Percentiles rank a stretch among this genome's conserved stretches.
phyloP scores from a whole-genome alignment of 2,888 invertebrate species.

The Hydriomena furcata region DNA sequence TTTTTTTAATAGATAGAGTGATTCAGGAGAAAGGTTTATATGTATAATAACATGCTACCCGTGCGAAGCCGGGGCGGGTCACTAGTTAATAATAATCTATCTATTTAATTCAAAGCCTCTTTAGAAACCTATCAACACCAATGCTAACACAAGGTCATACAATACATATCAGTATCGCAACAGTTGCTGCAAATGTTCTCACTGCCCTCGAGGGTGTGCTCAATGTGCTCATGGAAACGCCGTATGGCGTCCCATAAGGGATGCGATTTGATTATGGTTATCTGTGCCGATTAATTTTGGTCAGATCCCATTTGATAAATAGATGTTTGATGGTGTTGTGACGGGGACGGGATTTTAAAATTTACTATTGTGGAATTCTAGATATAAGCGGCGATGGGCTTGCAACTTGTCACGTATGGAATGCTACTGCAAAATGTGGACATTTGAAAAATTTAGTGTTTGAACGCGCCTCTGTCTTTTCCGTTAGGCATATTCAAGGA shows the following conservation, averaged over 20 bases:
- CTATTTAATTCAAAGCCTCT: not conserved
- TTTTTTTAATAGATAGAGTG: too few relatives aligned
- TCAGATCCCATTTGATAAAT: conserved; percentile 41
- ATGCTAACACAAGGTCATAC: conserved; percentile 31
- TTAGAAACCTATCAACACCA: not conserved
- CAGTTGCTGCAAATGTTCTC: conserved; percentile 44
- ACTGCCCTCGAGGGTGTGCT: conserved; percentile 59
- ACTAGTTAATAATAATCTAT: too few relatives aligned
- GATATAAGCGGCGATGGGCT: too few relatives aligned
- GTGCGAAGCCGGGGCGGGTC: too few relatives aligned
- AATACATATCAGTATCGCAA: conserved; percentile 51
- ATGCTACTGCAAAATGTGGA: too few relatives aligned
- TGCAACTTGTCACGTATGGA: too few relatives aligned
- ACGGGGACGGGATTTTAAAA: conserved; percentile 14
- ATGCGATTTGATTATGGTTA: conserved; percentile 57
- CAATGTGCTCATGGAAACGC: conserved; percentile 44
- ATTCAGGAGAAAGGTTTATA: too few relatives aligned
- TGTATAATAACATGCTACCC: too few relatives aligned
- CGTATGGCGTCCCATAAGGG: conserved; percentile 34
- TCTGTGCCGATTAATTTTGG: conserved; percentile 52
- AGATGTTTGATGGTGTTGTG: conserved; percentile 38
- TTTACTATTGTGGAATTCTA: conserved; percentile 15
- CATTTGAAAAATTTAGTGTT: too few relatives aligned
- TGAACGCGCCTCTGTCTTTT: too few relatives aligned
- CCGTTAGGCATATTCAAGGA: too few relatives aligned